A percentile compares a stretch with the other conserved stretches of the same genome.
Conservation (phyloP, 53 echinoderm and acorn worm genomes). For the Antedon mediterranea region DNA sequence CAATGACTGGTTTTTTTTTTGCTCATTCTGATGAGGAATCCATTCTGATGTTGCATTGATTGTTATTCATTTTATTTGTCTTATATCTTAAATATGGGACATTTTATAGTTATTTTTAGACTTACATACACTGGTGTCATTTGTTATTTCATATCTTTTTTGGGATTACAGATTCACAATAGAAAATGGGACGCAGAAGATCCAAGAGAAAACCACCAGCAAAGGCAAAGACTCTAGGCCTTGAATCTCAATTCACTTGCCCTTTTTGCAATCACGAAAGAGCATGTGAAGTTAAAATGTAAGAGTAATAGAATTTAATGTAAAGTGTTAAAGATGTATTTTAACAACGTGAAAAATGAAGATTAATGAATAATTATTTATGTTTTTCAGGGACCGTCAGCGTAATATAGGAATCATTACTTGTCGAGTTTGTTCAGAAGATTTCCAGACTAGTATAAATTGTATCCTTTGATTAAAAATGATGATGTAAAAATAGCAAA, state of each 20-base stretch:
- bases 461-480: slow-evolving; percentile 99
- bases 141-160: too few species aligned
- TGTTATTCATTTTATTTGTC: too few species aligned
- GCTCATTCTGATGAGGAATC: too few species aligned
- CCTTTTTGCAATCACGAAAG: slow-evolving; percentile 99
- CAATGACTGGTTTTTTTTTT: too few species aligned
- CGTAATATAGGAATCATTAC: slow-evolving; percentile 85
- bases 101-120: too few species aligned
- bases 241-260: slow-evolving; percentile 89
- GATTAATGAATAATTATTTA: too few species aligned
- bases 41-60: too few species aligned
- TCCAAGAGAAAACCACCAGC: slow-evolving; percentile 85
- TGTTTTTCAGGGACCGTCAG: slow-evolving; percentile 67
- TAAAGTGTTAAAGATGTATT: too few species aligned
- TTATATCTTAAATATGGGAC: too few species aligned
- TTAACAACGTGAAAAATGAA: too few species aligned
- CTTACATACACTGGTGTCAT: too few species aligned
- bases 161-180: too few species aligned
- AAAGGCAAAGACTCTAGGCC: slow-evolving; percentile 59
- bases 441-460: slow-evolving; percentile 88
- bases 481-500: background rate
- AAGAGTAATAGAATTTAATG: slow-evolving; percentile 13
- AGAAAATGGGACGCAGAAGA: slow-evolving; percentile 83
- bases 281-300: slow-evolving; percentile 97
- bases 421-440: slow-evolving; percentile 89